Conservation (phyloP, 2,888 invertebrate species). For the Eristalis intricaria region DNA sequence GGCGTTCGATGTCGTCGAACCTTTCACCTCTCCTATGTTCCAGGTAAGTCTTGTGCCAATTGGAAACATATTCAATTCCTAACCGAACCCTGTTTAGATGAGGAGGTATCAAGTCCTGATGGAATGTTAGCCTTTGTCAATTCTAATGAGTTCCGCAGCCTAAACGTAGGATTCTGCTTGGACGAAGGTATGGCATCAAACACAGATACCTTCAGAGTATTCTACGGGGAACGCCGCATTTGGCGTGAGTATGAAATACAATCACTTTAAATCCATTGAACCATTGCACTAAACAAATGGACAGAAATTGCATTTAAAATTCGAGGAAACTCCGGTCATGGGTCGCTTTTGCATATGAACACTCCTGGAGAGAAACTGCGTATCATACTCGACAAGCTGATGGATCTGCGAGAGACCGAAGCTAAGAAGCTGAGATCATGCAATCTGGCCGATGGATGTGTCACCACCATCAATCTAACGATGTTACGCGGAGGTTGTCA, state of each 20-base stretch:
- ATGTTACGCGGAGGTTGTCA: conserved; percentile 88
- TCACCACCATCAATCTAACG: conserved; percentile 89
- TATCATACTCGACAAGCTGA: conserved; percentile 84
- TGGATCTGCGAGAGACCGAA: conserved; percentile 84
- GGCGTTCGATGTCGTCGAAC: conserved; percentile 84
- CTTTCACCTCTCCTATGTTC: conserved; percentile 87
- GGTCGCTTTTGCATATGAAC: conserved; percentile 85
- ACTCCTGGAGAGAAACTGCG: conserved; percentile 89
- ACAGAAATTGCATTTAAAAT: conserved; percentile 81
- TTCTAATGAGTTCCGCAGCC: conserved; percentile 84
- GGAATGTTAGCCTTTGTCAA: conserved; percentile 87
- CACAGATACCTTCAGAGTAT: conserved; percentile 84
- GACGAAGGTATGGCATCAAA: conserved; percentile 90
- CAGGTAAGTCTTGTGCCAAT: conserved; percentile 81
- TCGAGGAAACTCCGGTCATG: conserved; percentile 88
- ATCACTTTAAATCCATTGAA: conserved; percentile 43
- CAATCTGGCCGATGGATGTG: conserved; percentile 84
- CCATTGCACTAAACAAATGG: not conserved
- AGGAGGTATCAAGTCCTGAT: conserved; percentile 86
- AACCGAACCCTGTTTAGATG: conserved; percentile 73
- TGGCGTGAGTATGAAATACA: conserved; percentile 83
- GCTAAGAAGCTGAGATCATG: conserved; percentile 81
- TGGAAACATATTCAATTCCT: not conserved
- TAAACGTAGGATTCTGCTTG: conserved; percentile 89
- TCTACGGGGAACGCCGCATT: conserved; percentile 84